phyloP scores from a whole-genome alignment of 2,113 vertebrate species.

The Tragelaphus buxtoni region DNA sequence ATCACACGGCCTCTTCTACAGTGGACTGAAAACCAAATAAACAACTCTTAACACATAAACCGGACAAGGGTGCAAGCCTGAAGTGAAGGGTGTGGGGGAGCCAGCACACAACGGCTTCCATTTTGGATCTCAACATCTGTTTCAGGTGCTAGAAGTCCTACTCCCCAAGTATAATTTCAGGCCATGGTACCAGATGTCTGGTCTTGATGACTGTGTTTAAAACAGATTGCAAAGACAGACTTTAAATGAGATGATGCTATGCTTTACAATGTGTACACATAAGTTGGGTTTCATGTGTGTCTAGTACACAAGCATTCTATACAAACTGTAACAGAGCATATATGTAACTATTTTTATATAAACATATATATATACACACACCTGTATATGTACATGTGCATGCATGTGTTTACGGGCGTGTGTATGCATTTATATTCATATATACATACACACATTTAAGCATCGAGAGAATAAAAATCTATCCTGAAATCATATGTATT shows the following conservation, averaged over 20 bases:
- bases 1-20: not conserved
- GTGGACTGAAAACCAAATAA: not conserved
- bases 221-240: not conserved
- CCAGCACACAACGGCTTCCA: rapidly evolving
- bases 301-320: not conserved
- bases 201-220: not conserved
- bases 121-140: rapidly evolving
- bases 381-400: not conserved
- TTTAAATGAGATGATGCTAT: not conserved
- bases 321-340: not conserved
- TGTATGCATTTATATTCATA: not conserved
- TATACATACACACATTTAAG: not conserved
- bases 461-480: not conserved
- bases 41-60: not conserved
- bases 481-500: not conserved
- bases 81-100: not conserved
- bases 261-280: not conserved
- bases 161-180: not conserved
- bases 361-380: not conserved
- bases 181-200: no score
- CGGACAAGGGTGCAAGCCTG: not conserved
- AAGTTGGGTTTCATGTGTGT: not conserved
- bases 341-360: not conserved
- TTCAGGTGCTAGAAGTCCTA: not conserved
- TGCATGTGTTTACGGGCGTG: not conserved